Base-by-base conservation (phyloP, 2,888 invertebrate species). In the Petrophora chlorosata region DNA sequence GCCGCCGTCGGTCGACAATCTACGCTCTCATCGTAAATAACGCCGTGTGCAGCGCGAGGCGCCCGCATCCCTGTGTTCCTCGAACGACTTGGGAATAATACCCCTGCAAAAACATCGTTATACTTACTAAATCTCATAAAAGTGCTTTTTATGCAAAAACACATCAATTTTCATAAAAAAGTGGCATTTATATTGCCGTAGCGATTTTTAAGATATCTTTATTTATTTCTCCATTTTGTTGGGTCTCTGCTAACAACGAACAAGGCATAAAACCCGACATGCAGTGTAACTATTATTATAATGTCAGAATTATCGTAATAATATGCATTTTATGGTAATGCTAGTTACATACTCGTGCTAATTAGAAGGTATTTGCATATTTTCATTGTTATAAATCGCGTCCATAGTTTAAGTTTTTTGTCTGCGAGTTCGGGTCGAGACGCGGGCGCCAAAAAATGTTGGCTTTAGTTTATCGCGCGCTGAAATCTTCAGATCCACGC, bases 11-110 rank as follows among this genome's bases (percentile, higher is more conserved):
- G 32, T 32, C 28, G 28, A 34, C 53, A 56, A 61, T 59, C 65
- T 59, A 56, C 43, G 55, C 59, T 58, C 61, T 54, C 53, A 45
- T 61, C 63, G 59, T 64, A 65, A 65, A 63, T 66, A 52, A 56
- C 40, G 23, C 23, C 25, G 33, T 33, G 22, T n/a, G 25, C n/a
- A 5, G 19, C 36, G 2, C 2, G 25, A 15, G 1, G 14, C 23
- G 40, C 7, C 23, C 5, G 26, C 13, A 2, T 14, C 13, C 9
- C 7, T 3, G 5, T 15, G 9, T 30, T 35, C 47, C 34, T 26
- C 25, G 32, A 41, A 36, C 28, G 4, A 38, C 30, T 10, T n/a
- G 17, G 12, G 3, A 34, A 9, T 3, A 33, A 16, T 16, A 12
- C 12, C 41, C 12, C 9, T 9, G 9, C 17, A 34, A 43, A 35